phyloP scores from a whole-genome alignment of 1,140 invertebrate genomes.

The Muscidifurax raptorellus region DNA sequence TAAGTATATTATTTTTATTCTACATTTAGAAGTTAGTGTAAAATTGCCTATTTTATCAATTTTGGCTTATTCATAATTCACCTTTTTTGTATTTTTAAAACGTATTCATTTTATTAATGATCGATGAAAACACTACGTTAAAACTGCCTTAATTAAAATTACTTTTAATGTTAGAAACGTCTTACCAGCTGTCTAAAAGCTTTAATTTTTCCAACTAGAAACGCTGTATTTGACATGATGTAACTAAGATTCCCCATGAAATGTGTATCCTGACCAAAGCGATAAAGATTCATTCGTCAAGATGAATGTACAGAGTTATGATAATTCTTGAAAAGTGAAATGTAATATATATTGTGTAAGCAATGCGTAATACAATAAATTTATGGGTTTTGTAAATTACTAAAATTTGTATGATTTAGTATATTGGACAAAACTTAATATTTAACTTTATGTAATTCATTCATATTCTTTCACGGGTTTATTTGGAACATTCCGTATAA shows the following conservation, averaged over 20 bases:
- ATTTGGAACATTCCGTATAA: conserved; percentile 14
- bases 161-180: not conserved
- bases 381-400: conserved; percentile 33
- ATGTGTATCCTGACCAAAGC: conserved; percentile 36
- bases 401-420: conserved; percentile 3
- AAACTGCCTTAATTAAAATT: not conserved
- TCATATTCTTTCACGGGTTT: not conserved
- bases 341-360: not conserved
- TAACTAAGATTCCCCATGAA: conserved; percentile 25
- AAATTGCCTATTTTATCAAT: not conserved
- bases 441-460: conserved; percentile 1
- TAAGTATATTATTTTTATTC: not conserved
- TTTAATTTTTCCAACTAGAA: conserved; percentile 35
- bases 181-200: not conserved
- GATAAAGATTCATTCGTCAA: conserved; percentile 31
- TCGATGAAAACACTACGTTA: not conserved
- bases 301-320: conserved; percentile 18
- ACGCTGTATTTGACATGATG: not conserved
- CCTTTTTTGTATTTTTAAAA: not conserved
- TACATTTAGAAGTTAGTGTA: not conserved
- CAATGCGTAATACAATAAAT: conserved; percentile 2
- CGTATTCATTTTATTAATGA: not conserved
- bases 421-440: conserved; percentile 6
- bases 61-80: not conserved
- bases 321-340: conserved; percentile 3